Percentiles rank a stretch among this genome's conserved stretches.
Conservation (phyloP, 2,888 invertebrate genomes). For the Metellina segmentata region DNA sequence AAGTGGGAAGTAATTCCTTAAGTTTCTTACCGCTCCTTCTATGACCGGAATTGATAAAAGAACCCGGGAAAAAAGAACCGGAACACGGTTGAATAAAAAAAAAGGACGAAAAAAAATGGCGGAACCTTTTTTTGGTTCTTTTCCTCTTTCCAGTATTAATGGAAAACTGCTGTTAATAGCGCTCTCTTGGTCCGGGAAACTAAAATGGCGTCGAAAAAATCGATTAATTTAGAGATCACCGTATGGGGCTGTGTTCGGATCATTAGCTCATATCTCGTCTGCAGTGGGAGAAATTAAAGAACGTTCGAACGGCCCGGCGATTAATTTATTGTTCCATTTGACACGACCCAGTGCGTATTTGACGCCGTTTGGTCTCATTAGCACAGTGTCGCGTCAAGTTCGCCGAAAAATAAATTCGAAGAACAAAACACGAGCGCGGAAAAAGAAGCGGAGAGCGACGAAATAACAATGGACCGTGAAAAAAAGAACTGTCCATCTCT, state of each 20-base stretch:
- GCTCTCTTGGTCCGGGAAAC: constrained; percentile 17
- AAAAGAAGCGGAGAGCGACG: constrained; percentile 7
- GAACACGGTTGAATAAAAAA: constrained; percentile 32
- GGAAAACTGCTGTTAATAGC: constrained; percentile 71
- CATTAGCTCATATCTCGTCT: constrained; percentile 68
- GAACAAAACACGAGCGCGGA: neutral
- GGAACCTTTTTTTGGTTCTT: constrained; percentile 39
- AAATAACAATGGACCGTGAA: constrained; percentile 55
- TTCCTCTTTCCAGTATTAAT: constrained; percentile 51
- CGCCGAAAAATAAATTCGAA: neutral
- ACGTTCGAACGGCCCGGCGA: constrained; percentile 30
- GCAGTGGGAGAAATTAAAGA: constrained; percentile 61
- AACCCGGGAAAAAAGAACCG: constrained; percentile 34
- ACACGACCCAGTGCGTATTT: constrained; percentile 53
- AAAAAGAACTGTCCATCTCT: constrained; percentile 45
- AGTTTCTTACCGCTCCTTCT: constrained; percentile 58
- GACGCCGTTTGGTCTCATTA: constrained; percentile 66
- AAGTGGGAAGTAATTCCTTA: constrained; percentile 69
- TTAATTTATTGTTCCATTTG: constrained; percentile 71
- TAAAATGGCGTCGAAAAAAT: constrained; percentile 63
- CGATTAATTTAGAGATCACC: constrained; percentile 67
- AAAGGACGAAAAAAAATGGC: constrained; percentile 24
- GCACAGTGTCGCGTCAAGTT: constrained; percentile 49
- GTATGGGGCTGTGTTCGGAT: constrained; percentile 48
- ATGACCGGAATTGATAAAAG: constrained; percentile 64